Percentiles rank a stretch among this genome's conserved stretches.
Evolutionary conservation across 2,888 invertebrate species (phyloP).

Genomic region (Heteromurus nitidus): DNA sequence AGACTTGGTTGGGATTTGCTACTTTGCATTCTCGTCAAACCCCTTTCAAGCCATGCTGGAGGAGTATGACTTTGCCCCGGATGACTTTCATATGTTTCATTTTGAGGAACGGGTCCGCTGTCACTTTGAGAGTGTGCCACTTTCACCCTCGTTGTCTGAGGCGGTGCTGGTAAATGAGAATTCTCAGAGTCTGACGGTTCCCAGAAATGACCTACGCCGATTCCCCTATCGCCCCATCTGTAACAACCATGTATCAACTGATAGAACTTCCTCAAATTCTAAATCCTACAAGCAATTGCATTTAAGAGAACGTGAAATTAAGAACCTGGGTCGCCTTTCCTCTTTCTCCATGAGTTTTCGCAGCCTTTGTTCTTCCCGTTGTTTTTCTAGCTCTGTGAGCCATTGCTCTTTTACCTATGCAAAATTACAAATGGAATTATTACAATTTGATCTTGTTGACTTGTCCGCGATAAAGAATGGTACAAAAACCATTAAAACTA

Average conservation of each 20-base stretch:
- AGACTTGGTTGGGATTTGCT: constrained; percentile 65
- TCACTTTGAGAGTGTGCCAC: constrained; percentile 75
- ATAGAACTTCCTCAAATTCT: too few species aligned
- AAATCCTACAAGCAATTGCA: too few species aligned
- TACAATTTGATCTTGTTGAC: neutral
- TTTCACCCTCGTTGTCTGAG: constrained; percentile 74
- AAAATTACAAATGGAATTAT: neutral
- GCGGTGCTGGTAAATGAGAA: constrained; percentile 75
- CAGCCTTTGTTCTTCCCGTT: constrained; percentile 75
- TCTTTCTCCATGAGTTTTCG: constrained; percentile 71
- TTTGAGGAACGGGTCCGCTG: constrained; percentile 68
- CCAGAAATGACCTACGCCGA: constrained; percentile 83
- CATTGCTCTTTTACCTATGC: constrained; percentile 69
- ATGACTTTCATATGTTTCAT: neutral
- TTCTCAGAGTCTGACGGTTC: constrained; percentile 77
- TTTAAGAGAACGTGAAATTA: too few species aligned
- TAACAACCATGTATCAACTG: too few species aligned
- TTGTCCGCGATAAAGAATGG: neutral
- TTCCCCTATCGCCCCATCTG: constrained; percentile 85
- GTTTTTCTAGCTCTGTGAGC: constrained; percentile 75
- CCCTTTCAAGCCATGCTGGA: constrained; percentile 80
- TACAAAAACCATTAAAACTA: neutral
- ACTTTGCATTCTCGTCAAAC: constrained; percentile 73
- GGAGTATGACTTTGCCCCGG: constrained; percentile 60
- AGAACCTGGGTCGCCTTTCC: constrained; percentile 70